Evolutionary conservation across 1,140 invertebrate species (phyloP).

Genomic region (Chlorops oryzae): DNA sequence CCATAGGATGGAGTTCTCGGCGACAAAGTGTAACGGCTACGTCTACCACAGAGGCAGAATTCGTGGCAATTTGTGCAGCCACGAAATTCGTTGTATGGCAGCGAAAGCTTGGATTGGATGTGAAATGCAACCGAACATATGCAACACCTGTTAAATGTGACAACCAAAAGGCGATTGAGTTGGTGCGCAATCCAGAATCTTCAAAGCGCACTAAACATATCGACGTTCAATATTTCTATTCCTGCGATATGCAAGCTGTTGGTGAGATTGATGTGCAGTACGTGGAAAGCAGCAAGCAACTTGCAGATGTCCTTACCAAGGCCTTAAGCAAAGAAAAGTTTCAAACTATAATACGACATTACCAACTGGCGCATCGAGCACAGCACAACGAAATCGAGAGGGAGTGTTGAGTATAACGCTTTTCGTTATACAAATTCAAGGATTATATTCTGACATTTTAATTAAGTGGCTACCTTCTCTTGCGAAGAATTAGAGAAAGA

Average conservation of each 20-base stretch:
- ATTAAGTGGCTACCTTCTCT: no score
- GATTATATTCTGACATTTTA: no score
- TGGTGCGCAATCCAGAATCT: conserved; percentile 2
- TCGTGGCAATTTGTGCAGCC: conserved; percentile 42
- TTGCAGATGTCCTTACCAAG: no score
- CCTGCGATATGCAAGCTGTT: background rate
- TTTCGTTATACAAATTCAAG: no score
- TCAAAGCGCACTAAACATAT: conserved; percentile 34
- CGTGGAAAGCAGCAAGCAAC: background rate
- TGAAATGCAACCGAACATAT: conserved; percentile 14
- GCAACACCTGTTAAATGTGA: conserved; percentile 10
- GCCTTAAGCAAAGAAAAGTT: no score
- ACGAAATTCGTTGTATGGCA: conserved; percentile 42
- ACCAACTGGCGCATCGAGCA: no score
- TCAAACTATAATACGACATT: no score
- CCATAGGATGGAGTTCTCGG: conserved; percentile 44
- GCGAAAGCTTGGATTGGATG: conserved; percentile 19
- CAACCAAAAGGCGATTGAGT: conserved; percentile 9
- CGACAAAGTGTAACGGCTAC: conserved; percentile 48
- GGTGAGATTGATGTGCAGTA: background rate
- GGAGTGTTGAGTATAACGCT: no score
- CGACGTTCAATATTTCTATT: conserved; percentile 38
- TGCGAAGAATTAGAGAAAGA: no score
- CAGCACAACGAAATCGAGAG: no score
- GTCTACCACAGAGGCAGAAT: conserved; percentile 50